These are phyloP conservation scores for Tragelaphus buxtoni DNA, from an alignment of 2,113 vertebrate species.

Conservation along the genomic window DNA sequence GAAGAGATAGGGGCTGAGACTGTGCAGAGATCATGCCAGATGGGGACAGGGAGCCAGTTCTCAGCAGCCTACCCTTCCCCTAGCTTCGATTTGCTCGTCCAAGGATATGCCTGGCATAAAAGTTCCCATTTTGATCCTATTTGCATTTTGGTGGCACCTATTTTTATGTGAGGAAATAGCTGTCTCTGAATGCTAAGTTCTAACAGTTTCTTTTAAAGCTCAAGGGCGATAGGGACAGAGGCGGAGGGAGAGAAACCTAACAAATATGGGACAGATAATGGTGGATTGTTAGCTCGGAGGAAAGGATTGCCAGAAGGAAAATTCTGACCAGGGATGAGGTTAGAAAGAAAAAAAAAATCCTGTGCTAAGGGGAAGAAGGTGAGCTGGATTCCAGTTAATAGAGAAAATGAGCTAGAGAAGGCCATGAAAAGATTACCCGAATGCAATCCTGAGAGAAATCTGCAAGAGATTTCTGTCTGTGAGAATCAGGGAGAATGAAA, in stretches of 20 bases:
- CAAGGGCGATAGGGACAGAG: neutral
- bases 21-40: neutral
- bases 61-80: neutral
- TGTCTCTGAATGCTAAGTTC: neutral
- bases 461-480: neutral
- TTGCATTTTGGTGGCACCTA: neutral
- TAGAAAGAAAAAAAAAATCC: neutral
- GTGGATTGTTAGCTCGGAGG: neutral
- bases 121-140: neutral
- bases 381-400: neutral
- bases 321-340: neutral
- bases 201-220: neutral
- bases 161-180: neutral
- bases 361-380: neutral
- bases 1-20: neutral
- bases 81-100: neutral
- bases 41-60: neutral
- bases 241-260: neutral
- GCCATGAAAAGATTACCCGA: neutral
- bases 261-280: neutral
- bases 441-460: neutral
- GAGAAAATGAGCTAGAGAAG: neutral
- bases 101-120: neutral
- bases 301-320: neutral
- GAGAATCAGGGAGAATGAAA: neutral